Evolutionary conservation across 2,888 invertebrate genomes (phyloP).

Genomic region (Amblyteles armatorius): DNA sequence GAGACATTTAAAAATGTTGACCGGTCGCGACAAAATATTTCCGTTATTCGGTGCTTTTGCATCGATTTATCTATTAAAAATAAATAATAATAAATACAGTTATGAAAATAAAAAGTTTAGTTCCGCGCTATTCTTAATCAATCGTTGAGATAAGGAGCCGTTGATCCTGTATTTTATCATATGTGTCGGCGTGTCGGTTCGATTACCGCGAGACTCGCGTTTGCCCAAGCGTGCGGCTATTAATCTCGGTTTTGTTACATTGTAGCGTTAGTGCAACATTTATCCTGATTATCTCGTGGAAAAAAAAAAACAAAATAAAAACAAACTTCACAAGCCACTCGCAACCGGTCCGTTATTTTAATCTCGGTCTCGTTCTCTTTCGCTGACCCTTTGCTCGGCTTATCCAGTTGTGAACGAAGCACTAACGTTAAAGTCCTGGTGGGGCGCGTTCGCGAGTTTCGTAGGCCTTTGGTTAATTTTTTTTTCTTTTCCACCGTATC

Average conservation of each 20-base stretch:
- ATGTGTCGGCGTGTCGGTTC: neutral
- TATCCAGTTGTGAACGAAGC: constrained; percentile 7
- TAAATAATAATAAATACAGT: too few species aligned
- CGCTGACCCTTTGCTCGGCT: constrained; percentile 3
- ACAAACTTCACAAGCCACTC: neutral
- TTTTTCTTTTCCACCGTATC: neutral
- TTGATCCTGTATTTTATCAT: neutral
- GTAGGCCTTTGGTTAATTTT: neutral
- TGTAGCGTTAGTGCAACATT: too few species aligned
- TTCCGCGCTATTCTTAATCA: neutral
- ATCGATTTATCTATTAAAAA: too few species aligned
- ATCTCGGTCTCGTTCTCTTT: neutral
- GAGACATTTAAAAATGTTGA: too few species aligned
- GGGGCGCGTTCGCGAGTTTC: constrained; percentile 1
- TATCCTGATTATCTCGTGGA: neutral
- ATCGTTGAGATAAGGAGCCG: neutral
- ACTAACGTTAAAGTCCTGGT: constrained; percentile 1
- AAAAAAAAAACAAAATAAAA: neutral
- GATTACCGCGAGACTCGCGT: neutral
- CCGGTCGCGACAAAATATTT: neutral
- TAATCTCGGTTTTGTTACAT: neutral
- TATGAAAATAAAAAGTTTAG: neutral
- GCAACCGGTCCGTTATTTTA: neutral
- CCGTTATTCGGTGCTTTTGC: neutral
- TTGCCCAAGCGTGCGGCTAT: neutral